Conservation (phyloP, 2,888 invertebrate species). For the Criorhina ranunculi region DNA sequence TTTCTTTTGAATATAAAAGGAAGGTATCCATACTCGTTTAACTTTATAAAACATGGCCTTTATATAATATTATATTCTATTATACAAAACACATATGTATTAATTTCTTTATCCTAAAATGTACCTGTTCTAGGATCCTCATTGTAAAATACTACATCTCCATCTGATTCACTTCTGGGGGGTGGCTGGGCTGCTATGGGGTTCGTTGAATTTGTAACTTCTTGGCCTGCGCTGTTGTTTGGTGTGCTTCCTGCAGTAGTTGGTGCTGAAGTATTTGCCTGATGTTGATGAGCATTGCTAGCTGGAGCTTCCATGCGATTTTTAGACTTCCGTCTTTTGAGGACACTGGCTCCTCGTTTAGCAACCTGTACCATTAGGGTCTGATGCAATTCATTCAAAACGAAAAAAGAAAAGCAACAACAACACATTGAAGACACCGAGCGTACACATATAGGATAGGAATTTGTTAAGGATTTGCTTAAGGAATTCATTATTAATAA, state of each 20-base stretch:
- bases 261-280: constrained; percentile 79
- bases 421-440: constrained; percentile 80
- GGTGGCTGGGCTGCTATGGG: constrained; percentile 65
- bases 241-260: constrained; percentile 79
- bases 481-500: no score
- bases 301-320: constrained; percentile 87
- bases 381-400: constrained; percentile 83
- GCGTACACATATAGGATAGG: constrained; percentile 73
- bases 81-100: no score
- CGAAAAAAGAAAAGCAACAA: constrained; percentile 77
- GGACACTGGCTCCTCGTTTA: constrained; percentile 90
- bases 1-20: no score
- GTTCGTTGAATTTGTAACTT: constrained; percentile 58
- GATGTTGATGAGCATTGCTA: constrained; percentile 77
- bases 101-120: background rate
- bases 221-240: constrained; percentile 78
- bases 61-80: no score
- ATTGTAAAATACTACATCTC: constrained; percentile 88
- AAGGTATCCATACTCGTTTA: no score
- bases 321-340: constrained; percentile 89
- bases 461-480: background rate
- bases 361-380: constrained; percentile 90
- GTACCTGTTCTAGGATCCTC: constrained; percentile 87
- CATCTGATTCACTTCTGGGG: constrained; percentile 84
- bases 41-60: no score